phyloP scores from a whole-genome alignment of 1,140 invertebrate genomes.

The Penaeus japonicus region DNA sequence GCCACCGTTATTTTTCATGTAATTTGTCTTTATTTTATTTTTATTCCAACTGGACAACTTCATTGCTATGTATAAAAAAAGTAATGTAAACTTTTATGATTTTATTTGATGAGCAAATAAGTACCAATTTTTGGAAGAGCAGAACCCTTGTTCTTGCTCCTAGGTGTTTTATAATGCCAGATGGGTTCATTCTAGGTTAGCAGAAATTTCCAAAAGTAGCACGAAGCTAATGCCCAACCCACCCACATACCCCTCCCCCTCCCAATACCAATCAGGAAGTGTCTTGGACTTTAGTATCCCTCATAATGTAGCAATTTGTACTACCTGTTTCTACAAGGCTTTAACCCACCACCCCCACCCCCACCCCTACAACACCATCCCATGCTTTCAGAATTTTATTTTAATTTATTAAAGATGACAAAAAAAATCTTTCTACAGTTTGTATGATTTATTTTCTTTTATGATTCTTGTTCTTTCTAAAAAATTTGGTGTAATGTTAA shows the following conservation, averaged over 20 bases:
- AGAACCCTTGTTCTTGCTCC: conserved; percentile 3
- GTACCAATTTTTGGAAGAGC: conserved; percentile 7
- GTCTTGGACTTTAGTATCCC: conserved; percentile 3
- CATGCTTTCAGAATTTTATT: no score
- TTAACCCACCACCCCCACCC: not conserved
- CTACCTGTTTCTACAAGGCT: not conserved
- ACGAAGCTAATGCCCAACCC: not conserved
- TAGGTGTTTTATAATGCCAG: conserved; percentile 30
- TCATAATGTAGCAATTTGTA: not conserved
- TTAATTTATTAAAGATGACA: no score
- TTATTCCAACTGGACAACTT: no score
- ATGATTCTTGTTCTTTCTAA: not conserved
- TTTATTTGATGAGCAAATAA: not conserved
- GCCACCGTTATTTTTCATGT: no score
- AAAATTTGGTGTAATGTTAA: not conserved
- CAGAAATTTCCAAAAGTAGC: conserved; percentile 20
- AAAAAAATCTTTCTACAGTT: no score
- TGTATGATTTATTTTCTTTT: not conserved
- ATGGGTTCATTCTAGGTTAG: conserved; percentile 35
- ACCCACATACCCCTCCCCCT: not conserved
- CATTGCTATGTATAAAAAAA: not conserved
- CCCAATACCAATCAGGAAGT: no score
- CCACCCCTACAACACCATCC: no score
- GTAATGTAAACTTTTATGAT: not conserved
- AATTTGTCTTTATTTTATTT: no score